Conservation (phyloP, 2,888 invertebrate species). For the Thymelicus sylvestris region DNA sequence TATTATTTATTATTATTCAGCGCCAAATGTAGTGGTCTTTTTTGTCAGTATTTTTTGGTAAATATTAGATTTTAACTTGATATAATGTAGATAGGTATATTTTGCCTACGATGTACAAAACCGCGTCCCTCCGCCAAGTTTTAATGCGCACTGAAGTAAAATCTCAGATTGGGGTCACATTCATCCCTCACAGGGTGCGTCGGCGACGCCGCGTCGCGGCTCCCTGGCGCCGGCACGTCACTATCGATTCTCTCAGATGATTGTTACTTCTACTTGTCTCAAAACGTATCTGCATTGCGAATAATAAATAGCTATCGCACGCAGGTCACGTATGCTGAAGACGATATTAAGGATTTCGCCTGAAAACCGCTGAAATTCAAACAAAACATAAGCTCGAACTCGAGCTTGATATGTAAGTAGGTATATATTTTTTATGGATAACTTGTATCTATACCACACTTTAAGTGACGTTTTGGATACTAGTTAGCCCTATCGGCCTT, state of each 20-base stretch:
- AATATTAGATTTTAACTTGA: too few relatives aligned
- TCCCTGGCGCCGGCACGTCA: constrained; percentile 73
- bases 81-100: too few relatives aligned
- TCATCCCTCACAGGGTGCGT: constrained; percentile 67
- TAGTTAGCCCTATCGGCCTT: too few relatives aligned
- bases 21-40: too few relatives aligned
- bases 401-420: too few relatives aligned
- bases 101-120: too few relatives aligned
- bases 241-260: constrained; percentile 66
- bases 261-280: constrained; percentile 30
- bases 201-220: constrained; percentile 72
- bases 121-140: constrained; percentile 19
- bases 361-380: neutral
- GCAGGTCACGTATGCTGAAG: constrained; percentile 11
- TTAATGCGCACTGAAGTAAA: constrained; percentile 42
- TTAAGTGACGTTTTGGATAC: too few relatives aligned
- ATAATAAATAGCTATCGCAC: constrained; percentile 10
- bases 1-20: too few relatives aligned
- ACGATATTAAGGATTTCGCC: constrained; percentile 6
- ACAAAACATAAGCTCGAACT: too few relatives aligned
- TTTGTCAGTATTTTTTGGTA: too few relatives aligned
- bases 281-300: constrained; percentile 31
- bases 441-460: too few relatives aligned
- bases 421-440: too few relatives aligned
- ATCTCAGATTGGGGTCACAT: constrained; percentile 62